phyloP scores from a whole-genome alignment of 2,888 invertebrate genomes.

The Dicranocentrus wangi region DNA sequence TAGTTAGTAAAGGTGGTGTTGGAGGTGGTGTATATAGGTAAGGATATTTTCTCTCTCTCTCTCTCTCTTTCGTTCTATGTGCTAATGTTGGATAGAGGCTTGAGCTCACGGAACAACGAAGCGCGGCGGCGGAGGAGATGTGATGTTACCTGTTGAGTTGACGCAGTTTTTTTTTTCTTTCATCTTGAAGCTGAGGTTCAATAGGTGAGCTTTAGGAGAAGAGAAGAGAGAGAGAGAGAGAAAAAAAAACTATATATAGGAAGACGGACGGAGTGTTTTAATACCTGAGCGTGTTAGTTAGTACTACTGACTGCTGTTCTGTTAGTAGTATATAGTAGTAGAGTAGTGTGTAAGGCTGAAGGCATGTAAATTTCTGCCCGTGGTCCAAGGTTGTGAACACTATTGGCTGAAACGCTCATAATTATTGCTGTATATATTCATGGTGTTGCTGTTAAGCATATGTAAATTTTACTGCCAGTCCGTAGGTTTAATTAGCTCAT shows the following conservation, averaged over 20 bases:
- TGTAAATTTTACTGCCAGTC: slow-evolving; percentile 66
- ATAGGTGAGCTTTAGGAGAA: slow-evolving; percentile 7
- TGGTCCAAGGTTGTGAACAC: slow-evolving; percentile 61
- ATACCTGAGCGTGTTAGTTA: neutral
- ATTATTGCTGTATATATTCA: slow-evolving; percentile 59
- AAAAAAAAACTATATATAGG: too few relatives aligned
- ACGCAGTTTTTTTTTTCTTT: slow-evolving; percentile 34
- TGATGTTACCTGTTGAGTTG: slow-evolving; percentile 62
- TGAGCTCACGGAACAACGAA: slow-evolving; percentile 2
- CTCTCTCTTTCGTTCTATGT: neutral
- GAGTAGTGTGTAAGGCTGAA: neutral
- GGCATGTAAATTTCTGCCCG: slow-evolving; percentile 61
- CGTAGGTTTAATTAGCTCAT: slow-evolving; percentile 66
- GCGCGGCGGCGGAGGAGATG: slow-evolving; percentile 15
- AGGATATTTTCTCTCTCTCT: neutral
- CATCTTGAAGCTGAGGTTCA: neutral
- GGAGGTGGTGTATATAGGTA: neutral
- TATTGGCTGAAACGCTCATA: slow-evolving; percentile 53
- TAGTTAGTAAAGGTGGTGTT: too few relatives aligned
- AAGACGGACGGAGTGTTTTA: neutral
- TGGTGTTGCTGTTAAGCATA: slow-evolving; percentile 50
- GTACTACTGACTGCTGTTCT: neutral
- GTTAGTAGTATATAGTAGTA: neutral
- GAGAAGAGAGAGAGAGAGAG: neutral
- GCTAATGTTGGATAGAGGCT: slow-evolving; percentile 24